Conservation (phyloP, 2,888 invertebrate species). For the Lycaena phlaeas region DNA sequence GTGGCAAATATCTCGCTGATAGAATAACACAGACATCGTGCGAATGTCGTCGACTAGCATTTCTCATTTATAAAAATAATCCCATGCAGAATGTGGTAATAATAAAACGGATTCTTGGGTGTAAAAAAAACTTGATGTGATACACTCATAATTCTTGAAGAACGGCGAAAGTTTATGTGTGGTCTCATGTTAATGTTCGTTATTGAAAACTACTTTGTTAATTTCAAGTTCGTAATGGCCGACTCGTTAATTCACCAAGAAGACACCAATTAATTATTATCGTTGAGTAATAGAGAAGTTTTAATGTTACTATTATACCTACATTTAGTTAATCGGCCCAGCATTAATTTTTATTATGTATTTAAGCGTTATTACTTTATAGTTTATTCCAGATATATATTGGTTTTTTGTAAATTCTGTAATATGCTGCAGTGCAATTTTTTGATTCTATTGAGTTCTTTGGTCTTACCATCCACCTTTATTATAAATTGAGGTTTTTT, state of each 20-base stretch:
- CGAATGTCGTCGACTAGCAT: constrained; percentile 35
- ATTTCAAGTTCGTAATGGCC: constrained; percentile 52
- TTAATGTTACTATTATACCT: constrained; percentile 27
- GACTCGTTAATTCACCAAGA: constrained; percentile 58
- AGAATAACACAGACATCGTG: constrained; percentile 44
- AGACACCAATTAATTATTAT: constrained; percentile 47
- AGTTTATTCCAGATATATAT: constrained; percentile 56
- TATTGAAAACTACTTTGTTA: constrained; percentile 62
- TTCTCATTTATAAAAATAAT: constrained; percentile 29
- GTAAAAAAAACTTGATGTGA: constrained; percentile 8
- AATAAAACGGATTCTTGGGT: background rate
- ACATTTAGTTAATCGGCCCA: constrained; percentile 49
- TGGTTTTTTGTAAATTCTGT: constrained; percentile 54
- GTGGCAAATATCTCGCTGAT: constrained; percentile 32
- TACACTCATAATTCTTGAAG: constrained; percentile 39
- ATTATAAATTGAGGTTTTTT: too few relatives aligned
- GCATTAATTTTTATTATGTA: constrained; percentile 35
- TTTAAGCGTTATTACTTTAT: constrained; percentile 35
- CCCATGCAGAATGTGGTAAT: constrained; percentile 21
- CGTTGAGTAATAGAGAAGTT: constrained; percentile 33
- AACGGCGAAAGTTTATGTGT: constrained; percentile 50
- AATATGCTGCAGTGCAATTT: too few relatives aligned
- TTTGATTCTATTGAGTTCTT: too few relatives aligned
- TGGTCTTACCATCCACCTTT: constrained; percentile 57
- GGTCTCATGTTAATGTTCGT: constrained; percentile 69